Conservation (phyloP, 2,888 invertebrate species). For the Epirrhoe alternata region DNA sequence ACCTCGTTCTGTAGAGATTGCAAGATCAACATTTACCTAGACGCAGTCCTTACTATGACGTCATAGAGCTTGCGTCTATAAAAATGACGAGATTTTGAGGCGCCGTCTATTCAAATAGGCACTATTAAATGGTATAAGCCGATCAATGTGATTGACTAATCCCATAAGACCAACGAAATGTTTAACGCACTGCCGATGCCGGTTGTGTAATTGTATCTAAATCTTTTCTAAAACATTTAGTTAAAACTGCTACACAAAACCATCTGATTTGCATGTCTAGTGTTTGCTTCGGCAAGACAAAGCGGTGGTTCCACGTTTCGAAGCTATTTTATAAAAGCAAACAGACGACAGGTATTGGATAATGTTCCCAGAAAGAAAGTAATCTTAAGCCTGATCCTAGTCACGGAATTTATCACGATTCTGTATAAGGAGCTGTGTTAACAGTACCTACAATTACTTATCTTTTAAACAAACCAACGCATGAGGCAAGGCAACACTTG, state of each 20-base stretch:
- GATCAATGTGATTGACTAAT: constrained; percentile 29
- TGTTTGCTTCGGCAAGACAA: constrained; percentile 38
- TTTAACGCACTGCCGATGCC: constrained; percentile 19
- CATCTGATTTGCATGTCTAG: constrained; percentile 49
- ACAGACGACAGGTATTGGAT: constrained; percentile 40
- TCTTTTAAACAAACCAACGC: background rate
- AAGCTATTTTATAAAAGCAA: constrained; percentile 34
- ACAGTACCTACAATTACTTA: background rate
- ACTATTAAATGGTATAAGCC: constrained; percentile 35
- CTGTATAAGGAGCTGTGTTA: background rate
- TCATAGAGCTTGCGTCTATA: constrained; percentile 45
- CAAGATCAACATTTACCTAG: constrained; percentile 62
- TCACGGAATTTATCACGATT: constrained; percentile 31
- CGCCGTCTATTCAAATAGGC: constrained; percentile 26
- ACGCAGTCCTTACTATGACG: constrained; percentile 59
- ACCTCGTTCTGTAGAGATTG: constrained; percentile 65
- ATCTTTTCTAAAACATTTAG: constrained; percentile 31
- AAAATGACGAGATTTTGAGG: constrained; percentile 16
- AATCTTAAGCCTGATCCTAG: constrained; percentile 38
- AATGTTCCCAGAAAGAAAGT: constrained; percentile 39
- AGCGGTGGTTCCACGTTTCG: constrained; percentile 29
- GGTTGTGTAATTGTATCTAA: constrained; percentile 37
- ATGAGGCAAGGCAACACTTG: background rate
- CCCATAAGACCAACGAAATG: constrained; percentile 12
- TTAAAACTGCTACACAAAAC: constrained; percentile 39